phyloP scores from a whole-genome alignment of 2,888 invertebrate genomes.

The Aspidapion aeneum region DNA sequence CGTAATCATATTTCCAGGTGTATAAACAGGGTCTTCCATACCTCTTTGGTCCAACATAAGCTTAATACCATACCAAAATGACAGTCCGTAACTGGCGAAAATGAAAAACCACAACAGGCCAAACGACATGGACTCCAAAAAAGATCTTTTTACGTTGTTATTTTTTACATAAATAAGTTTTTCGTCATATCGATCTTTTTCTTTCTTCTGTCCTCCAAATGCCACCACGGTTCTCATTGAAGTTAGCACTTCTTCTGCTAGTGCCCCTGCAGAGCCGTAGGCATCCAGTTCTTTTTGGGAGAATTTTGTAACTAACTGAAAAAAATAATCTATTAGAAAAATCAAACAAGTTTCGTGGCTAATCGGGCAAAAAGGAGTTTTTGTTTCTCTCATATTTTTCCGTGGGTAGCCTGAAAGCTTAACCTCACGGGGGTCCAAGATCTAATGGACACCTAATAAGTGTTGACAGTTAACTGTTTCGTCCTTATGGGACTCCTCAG shows the following conservation, averaged over 20 bases:
- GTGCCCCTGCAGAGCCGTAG: constrained; percentile 71
- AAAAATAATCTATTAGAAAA: too few species aligned
- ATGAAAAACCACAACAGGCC: constrained; percentile 74
- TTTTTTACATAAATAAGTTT: constrained; percentile 59
- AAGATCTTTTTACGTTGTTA: constrained; percentile 66
- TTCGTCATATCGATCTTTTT: constrained; percentile 53
- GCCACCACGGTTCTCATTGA: constrained; percentile 74
- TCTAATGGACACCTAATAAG: too few species aligned
- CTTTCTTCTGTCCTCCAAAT: constrained; percentile 71
- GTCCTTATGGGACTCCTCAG: too few species aligned
- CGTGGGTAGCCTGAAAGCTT: too few species aligned
- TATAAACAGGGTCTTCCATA: constrained; percentile 49
- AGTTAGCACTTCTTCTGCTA: constrained; percentile 77
- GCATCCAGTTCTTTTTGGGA: constrained; percentile 65
- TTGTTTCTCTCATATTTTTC: too few species aligned
- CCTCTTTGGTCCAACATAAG: constrained; percentile 54
- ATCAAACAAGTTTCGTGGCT: too few species aligned
- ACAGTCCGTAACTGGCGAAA: constrained; percentile 72
- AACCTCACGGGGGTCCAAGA: too few species aligned
- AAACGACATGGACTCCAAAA: constrained; percentile 67
- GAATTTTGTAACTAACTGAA: constrained; percentile 60
- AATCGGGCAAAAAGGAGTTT: too few species aligned
- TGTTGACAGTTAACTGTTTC: too few species aligned
- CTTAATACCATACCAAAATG: constrained; percentile 80
- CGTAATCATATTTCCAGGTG: constrained; percentile 65